phyloP scores from a whole-genome alignment of 2,113 vertebrate species.

The Polyodon spathula region DNA sequence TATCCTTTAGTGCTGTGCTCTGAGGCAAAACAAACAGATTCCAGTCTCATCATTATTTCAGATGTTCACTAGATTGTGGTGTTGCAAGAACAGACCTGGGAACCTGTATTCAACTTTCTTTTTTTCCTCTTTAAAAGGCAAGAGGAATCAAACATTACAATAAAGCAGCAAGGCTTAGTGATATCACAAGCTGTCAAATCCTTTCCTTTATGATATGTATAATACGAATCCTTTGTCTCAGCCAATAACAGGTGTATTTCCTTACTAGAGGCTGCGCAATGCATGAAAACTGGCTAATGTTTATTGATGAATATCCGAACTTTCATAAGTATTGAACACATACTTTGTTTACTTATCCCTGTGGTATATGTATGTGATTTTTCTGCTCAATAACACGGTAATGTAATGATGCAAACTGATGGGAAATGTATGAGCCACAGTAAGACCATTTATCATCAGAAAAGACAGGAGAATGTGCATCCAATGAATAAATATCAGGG shows the following conservation, averaged over 20 bases:
- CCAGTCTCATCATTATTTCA: conserved; percentile 10
- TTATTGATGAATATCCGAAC: conserved; percentile 19
- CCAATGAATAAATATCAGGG: conserved; percentile 26
- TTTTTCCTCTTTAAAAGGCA: background rate
- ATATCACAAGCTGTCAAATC: conserved; percentile 6
- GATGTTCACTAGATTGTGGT: conserved; percentile 6
- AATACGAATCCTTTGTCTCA: background rate
- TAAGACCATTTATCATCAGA: conserved; percentile 25
- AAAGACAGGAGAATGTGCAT: conserved; percentile 19
- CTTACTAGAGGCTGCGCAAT: background rate
- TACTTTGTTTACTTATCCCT: conserved; percentile 28
- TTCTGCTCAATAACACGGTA: conserved; percentile 31
- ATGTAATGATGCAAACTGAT: conserved; percentile 26
- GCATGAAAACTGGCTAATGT: conserved; percentile 1
- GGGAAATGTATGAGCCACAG: conserved; percentile 27
- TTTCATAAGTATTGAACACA: conserved; percentile 15
- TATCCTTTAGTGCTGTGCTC: background rate
- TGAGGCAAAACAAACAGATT: conserved; percentile 11
- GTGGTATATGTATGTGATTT: conserved; percentile 26
- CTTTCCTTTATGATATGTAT: conserved; percentile 4
- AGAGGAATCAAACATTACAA: conserved; percentile 1
- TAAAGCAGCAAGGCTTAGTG: conserved; percentile 5
- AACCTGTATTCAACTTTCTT: background rate
- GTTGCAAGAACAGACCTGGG: background rate
- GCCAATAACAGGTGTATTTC: background rate